These are phyloP conservation scores for Lepus timidus DNA, from an alignment of 2,113 vertebrate species.

Conservation along the genomic window DNA sequence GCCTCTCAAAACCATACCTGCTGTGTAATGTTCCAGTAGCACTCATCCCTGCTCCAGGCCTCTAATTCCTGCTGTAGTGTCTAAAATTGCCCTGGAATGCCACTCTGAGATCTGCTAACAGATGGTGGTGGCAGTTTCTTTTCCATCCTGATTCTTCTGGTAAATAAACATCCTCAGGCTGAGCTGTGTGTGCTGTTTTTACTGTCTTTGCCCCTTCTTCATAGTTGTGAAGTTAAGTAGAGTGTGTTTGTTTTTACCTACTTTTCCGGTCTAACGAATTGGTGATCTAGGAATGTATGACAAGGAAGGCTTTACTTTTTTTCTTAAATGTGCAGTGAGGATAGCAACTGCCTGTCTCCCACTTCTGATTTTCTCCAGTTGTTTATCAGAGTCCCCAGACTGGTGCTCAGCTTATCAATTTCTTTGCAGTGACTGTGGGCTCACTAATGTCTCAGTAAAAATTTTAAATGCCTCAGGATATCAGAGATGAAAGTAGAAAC, in stretches of 20 bases:
- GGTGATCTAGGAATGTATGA: neutral
- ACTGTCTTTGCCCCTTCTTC: neutral
- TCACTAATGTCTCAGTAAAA: neutral
- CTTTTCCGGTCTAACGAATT: neutral
- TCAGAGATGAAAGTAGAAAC: neutral
- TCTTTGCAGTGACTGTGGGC: neutral
- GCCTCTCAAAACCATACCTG: neutral
- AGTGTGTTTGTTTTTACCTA: neutral
- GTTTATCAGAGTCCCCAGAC: neutral
- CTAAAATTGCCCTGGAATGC: neutral
- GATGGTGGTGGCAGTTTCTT: slow-evolving; percentile 70
- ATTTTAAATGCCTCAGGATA: neutral
- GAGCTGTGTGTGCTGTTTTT: neutral
- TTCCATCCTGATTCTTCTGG: slow-evolving; percentile 35
- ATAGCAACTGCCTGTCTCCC: neutral
- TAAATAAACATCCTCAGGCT: neutral
- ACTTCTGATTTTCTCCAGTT: neutral
- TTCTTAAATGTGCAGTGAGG: neutral
- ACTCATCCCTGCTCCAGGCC: neutral
- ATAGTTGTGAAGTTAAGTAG: slow-evolving; percentile 30
- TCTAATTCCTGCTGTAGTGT: neutral
- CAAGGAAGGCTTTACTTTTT: neutral
- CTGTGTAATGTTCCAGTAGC: neutral
- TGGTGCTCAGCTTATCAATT: neutral
- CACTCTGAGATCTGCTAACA: slow-evolving; percentile 58